phyloP scores from a whole-genome alignment of 2,113 vertebrate species.

The Synodontis membranacea region DNA sequence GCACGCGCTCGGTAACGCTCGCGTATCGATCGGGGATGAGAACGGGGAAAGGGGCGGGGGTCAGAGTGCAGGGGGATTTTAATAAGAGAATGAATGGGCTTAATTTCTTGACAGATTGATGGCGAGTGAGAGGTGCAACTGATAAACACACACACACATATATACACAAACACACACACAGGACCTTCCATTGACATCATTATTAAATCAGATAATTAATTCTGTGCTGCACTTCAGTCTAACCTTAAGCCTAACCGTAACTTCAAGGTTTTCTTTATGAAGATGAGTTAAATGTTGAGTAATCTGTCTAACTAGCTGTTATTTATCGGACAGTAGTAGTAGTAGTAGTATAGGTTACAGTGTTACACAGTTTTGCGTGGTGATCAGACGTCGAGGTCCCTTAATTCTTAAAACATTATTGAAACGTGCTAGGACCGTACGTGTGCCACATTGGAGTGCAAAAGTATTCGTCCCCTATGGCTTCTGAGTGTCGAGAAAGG shows the following conservation, averaged over 20 bases:
- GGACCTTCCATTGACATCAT: not conserved
- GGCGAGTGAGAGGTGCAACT: constrained; percentile 11
- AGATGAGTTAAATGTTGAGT: not conserved
- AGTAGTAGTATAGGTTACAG: not conserved
- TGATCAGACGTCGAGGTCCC: not conserved
- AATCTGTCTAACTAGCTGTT: not conserved
- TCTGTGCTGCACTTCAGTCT: not conserved
- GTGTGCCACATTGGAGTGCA: not conserved
- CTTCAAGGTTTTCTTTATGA: no score
- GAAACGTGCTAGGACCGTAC: not conserved
- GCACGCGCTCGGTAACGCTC: constrained; percentile 62
- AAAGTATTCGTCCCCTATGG: not conserved
- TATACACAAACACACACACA: constrained; percentile 1
- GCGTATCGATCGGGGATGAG: constrained; percentile 68
- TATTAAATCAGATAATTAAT: not conserved
- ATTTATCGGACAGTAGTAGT: not conserved
- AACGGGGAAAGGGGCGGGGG: constrained; percentile 52
- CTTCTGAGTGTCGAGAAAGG: not conserved
- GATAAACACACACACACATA: not conserved
- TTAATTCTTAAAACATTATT: not conserved
- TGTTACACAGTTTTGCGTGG: not conserved
- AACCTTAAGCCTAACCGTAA: not conserved
- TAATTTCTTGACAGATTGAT: constrained; percentile 60
- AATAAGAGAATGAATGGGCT: constrained; percentile 71
- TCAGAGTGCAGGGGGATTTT: constrained; percentile 67